Percentiles rank a stretch among this genome's conserved stretches.
These are phyloP conservation scores for Cnemophilus loriae DNA, from an alignment of 2,113 vertebrate species.

Conservation along the genomic window DNA sequence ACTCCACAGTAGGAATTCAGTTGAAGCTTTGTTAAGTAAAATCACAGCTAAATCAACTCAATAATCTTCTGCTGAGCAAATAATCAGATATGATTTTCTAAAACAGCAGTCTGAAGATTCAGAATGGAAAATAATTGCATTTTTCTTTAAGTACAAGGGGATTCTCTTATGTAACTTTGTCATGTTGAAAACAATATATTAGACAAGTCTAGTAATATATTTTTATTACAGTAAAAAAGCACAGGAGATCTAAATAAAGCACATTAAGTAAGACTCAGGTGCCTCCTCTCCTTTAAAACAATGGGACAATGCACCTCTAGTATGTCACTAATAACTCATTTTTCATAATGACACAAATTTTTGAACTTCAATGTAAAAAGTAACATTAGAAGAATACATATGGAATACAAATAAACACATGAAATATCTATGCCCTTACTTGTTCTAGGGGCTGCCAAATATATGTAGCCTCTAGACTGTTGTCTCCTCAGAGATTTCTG, in stretches of 20 bases:
- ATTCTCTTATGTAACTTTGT: slow-evolving; percentile 84
- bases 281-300: background rate
- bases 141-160: slow-evolving; percentile 84
- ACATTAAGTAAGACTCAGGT: background rate
- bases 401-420: background rate
- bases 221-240: slow-evolving; percentile 70
- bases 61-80: slow-evolving; percentile 98
- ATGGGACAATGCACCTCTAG: background rate
- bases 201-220: slow-evolving; percentile 73
- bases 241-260: background rate
- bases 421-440: background rate
- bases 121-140: slow-evolving; percentile 97
- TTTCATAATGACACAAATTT: background rate
- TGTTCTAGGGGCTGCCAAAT: background rate
- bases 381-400: background rate
- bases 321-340: background rate
- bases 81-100: slow-evolving; percentile 95
- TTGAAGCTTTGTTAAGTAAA: slow-evolving; percentile 97
- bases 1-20: slow-evolving; percentile 90
- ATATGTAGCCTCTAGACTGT: background rate
- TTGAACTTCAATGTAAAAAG: background rate
- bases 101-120: slow-evolving; percentile 92
- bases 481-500: background rate
- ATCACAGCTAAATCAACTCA: slow-evolving; percentile 97
- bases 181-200: slow-evolving; percentile 76